phyloP scores from a whole-genome alignment of 2,797 vertebrate genomes.

The Enteromius trimaculatus region DNA sequence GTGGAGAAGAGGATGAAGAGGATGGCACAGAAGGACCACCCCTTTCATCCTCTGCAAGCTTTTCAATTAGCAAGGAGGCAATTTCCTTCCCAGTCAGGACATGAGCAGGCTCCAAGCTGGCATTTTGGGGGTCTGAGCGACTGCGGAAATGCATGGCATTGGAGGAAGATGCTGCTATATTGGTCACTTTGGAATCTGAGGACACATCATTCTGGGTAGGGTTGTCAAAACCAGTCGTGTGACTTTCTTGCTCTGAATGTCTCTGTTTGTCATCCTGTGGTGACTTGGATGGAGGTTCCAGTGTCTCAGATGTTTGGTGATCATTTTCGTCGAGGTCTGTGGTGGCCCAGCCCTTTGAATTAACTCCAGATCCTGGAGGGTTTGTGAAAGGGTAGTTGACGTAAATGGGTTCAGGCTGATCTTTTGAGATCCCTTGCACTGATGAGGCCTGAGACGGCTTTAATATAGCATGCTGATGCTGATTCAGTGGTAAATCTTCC shows the following conservation, averaged over 20 bases:
- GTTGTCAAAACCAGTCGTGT: constrained; percentile 45
- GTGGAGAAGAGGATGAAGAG: constrained; percentile 60
- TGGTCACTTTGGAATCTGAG: constrained; percentile 35
- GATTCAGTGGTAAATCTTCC: constrained; percentile 52
- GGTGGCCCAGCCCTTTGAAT: constrained; percentile 62
- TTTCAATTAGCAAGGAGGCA: constrained; percentile 66
- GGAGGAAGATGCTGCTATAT: not conserved
- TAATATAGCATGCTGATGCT: constrained; percentile 26
- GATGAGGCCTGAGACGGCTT: constrained; percentile 48
- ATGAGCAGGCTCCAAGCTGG: constrained; percentile 37
- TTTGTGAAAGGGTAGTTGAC: constrained; percentile 74
- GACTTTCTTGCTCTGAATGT: constrained; percentile 44
- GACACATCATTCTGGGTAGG: constrained; percentile 24
- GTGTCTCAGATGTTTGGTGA: constrained; percentile 47
- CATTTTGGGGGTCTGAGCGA: constrained; percentile 64
- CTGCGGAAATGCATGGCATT: constrained; percentile 59
- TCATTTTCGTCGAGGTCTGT: constrained; percentile 65
- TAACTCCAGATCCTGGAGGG: constrained; percentile 38
- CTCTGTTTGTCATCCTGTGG: constrained; percentile 42
- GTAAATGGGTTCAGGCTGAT: constrained; percentile 76
- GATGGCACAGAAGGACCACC: constrained; percentile 53
- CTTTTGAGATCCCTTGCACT: constrained; percentile 47
- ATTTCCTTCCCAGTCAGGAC: constrained; percentile 66
- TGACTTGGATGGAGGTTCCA: constrained; percentile 46
- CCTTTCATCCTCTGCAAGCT: constrained; percentile 65